A percentile compares a stretch with the other conserved stretches of the same genome.
These are phyloP conservation scores for Erebia aethiops DNA, from an alignment of 2,888 invertebrate species.

Conservation along the genomic window DNA sequence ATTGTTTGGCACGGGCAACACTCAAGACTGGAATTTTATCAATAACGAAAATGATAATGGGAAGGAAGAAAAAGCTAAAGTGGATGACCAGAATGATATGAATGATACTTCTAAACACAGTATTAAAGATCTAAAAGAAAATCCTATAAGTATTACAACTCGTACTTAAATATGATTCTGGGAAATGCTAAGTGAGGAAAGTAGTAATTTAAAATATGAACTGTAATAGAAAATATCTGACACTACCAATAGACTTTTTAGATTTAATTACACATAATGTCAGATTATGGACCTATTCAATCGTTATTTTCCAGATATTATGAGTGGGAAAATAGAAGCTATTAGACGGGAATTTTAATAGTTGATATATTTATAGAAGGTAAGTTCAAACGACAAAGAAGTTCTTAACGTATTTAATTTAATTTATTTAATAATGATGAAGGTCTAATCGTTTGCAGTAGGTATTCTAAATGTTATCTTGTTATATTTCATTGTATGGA, in stretches of 20 bases:
- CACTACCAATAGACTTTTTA: conserved; percentile 23
- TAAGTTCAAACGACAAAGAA: conserved; percentile 1
- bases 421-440: conserved; percentile 8
- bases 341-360: conserved; percentile 15
- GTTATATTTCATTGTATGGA: conserved; percentile 34
- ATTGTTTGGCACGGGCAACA: conserved; percentile 87
- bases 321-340: conserved; percentile 28
- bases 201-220: not conserved
- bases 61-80: conserved; percentile 42
- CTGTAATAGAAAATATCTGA: conserved; percentile 29
- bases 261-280: conserved; percentile 24
- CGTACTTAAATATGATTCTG: conserved; percentile 38
- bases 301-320: conserved; percentile 32
- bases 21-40: conserved; percentile 87
- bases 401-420: conserved; percentile 12
- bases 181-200: conserved; percentile 3
- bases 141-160: conserved; percentile 57
- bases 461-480: conserved; percentile 25
- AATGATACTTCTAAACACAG: conserved; percentile 52
- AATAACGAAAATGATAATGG: conserved; percentile 47
- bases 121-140: conserved; percentile 64
- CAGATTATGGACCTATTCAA: conserved; percentile 27
- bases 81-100: conserved; percentile 44
- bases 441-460: conserved; percentile 14
- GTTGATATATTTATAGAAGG: conserved; percentile 17